Conservation (phyloP, 2,888 invertebrate genomes). For the Clitarchus hookeri region DNA sequence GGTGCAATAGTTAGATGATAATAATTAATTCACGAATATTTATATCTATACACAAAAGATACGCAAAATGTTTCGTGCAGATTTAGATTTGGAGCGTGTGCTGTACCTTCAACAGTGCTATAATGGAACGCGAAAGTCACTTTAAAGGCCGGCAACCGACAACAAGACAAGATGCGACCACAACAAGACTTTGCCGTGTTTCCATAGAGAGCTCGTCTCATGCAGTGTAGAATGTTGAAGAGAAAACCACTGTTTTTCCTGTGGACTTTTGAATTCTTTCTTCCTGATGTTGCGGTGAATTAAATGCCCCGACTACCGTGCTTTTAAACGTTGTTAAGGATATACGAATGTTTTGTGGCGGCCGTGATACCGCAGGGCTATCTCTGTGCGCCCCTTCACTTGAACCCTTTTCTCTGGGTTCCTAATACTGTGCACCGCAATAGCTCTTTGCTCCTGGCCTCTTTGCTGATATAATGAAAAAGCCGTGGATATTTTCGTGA, state of each 20-base stretch:
- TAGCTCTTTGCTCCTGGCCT: not conserved
- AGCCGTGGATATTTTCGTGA: conserved; percentile 14
- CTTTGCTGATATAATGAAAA: conserved; percentile 14
- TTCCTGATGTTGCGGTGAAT: conserved; percentile 11
- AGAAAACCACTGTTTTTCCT: conserved; percentile 8
- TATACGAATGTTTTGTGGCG: conserved; percentile 14
- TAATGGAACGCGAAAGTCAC: not conserved
- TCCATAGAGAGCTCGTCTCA: not conserved
- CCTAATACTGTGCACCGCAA: conserved; percentile 8
- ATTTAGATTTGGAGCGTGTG: too few species aligned
- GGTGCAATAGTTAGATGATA: too few species aligned
- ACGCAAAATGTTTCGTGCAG: too few species aligned
- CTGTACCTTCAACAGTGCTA: not conserved
- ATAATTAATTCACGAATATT: too few species aligned
- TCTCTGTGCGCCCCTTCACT: not conserved
- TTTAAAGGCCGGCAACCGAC: not conserved
- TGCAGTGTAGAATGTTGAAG: not conserved
- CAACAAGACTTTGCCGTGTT: conserved; percentile 1
- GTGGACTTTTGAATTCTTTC: conserved; percentile 8
- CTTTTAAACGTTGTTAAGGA: conserved; percentile 1
- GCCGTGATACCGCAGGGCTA: not conserved
- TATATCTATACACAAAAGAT: too few species aligned
- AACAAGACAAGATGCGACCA: conserved; percentile 10
- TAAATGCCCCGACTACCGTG: conserved; percentile 2
- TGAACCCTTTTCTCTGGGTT: not conserved